A percentile compares a stretch with the other conserved stretches of the same genome.
Evolutionary conservation across 2,797 vertebrate species (phyloP).

Genomic region (Oreochromis grahami): DNA sequence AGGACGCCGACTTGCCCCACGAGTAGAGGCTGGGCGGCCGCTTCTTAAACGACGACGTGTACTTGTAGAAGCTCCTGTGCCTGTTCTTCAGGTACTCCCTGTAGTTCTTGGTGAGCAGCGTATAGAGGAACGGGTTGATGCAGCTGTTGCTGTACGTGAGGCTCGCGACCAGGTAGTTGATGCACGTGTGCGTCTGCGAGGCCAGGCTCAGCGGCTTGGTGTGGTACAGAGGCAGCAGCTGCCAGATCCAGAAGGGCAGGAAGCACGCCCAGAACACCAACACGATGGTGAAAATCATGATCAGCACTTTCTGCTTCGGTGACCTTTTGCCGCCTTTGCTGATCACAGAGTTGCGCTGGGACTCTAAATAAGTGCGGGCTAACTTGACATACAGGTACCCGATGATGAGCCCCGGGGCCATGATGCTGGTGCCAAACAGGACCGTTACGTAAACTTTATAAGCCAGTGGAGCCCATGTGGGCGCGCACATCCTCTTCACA

Average conservation of each 20-base stretch:
- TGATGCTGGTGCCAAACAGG: constrained; percentile 90
- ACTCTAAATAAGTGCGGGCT: constrained; percentile 86
- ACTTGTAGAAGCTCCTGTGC: constrained; percentile 86
- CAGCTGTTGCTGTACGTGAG: constrained; percentile 87
- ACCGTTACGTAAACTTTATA: constrained; percentile 87
- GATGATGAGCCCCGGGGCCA: constrained; percentile 88
- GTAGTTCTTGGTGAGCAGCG: constrained; percentile 84
- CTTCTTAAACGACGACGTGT: constrained; percentile 88
- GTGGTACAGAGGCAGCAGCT: constrained; percentile 86
- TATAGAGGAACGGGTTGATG: constrained; percentile 86
- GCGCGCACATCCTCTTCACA: constrained; percentile 85
- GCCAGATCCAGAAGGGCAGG: constrained; percentile 92
- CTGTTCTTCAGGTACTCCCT: constrained; percentile 83
- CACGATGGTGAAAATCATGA: constrained; percentile 91
- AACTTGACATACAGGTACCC: constrained; percentile 85
- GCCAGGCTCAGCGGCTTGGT: constrained; percentile 78
- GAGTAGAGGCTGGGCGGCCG: constrained; percentile 85
- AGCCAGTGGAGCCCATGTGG: constrained; percentile 83
- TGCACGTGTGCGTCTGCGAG: constrained; percentile 84
- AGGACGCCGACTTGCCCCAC: constrained; percentile 85
- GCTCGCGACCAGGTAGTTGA: constrained; percentile 89
- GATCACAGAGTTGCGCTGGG: constrained; percentile 78
- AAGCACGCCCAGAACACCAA: constrained; percentile 92
- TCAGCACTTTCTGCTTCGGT: constrained; percentile 86
- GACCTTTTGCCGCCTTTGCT: constrained; percentile 76